These are phyloP conservation scores for Phaonia tiefii DNA, from an alignment of 2,888 invertebrate species.

Conservation along the genomic window DNA sequence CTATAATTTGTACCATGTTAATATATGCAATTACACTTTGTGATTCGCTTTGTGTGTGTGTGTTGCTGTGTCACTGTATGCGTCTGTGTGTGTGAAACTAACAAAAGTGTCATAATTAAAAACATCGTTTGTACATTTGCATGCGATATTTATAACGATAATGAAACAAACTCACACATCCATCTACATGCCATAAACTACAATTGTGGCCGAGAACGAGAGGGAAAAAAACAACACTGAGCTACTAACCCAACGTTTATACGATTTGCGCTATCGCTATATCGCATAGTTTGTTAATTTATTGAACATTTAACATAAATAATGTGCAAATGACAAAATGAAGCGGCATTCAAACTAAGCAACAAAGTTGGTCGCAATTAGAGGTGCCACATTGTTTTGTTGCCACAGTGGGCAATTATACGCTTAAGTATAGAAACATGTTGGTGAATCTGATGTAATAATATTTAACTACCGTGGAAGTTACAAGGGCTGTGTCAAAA, in stretches of 20 bases:
- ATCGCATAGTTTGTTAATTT: slow-evolving; percentile 55
- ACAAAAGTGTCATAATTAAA: slow-evolving; percentile 42
- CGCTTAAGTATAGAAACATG: no score
- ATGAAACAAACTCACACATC: neutral
- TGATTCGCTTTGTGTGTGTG: neutral
- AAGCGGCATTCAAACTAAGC: neutral
- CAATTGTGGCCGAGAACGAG: neutral
- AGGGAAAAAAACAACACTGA: neutral
- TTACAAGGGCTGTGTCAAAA: no score
- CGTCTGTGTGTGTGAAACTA: slow-evolving; percentile 19
- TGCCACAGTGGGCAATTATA: no score
- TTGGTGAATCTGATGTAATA: no score
- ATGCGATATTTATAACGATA: slow-evolving; percentile 25
- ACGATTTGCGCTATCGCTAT: slow-evolving; percentile 6
- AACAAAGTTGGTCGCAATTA: no score
- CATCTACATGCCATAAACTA: neutral
- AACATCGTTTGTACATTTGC: slow-evolving; percentile 31
- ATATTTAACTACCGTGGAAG: no score
- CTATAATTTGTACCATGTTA: slow-evolving; percentile 56
- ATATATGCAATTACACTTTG: slow-evolving; percentile 59
- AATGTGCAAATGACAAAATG: slow-evolving; percentile 34
- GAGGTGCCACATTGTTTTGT: no score
- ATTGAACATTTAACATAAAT: slow-evolving; percentile 61
- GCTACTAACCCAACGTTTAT: neutral
- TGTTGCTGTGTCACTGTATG: neutral